A percentile compares a stretch with the other conserved stretches of the same genome.
These are phyloP conservation scores for Homalodisca vitripennis DNA, from an alignment of 1,140 invertebrate species.

Conservation along the genomic window DNA sequence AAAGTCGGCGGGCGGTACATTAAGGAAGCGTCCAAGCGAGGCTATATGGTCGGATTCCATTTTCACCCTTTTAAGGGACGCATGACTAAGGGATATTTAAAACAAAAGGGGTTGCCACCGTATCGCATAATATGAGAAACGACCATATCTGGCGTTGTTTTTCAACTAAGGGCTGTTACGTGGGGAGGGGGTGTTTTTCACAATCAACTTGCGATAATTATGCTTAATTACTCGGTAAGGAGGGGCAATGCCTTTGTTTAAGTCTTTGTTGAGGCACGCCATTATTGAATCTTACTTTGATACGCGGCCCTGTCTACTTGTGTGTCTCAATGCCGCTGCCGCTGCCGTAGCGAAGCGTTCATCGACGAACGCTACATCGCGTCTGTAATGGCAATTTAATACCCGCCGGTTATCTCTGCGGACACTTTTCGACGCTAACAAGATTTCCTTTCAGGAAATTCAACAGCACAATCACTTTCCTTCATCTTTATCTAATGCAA, in stretches of 20 bases:
- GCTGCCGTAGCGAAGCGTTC: no score
- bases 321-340: no score
- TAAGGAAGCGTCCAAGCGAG: conserved; percentile 16
- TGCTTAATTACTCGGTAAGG: conserved; percentile 5
- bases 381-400: no score
- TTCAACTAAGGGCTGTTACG: conserved; percentile 4
- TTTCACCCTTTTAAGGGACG: conserved; percentile 28
- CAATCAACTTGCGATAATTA: conserved; percentile 22
- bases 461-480: no score
- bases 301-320: no score
- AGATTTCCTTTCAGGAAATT: no score
- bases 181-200: conserved; percentile 4
- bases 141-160: conserved; percentile 9
- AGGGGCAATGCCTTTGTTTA: not conserved
- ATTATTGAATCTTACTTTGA: conserved; percentile 7
- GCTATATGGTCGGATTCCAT: not conserved
- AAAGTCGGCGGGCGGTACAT: conserved; percentile 4
- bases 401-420: no score
- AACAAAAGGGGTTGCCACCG: conserved; percentile 12
- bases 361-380: no score
- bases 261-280: not conserved
- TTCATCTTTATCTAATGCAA: no score
- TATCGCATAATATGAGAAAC: conserved; percentile 22
- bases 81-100: conserved; percentile 25
- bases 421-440: no score